Evolutionary conservation across 1,140 invertebrate species (phyloP), one percentile per base, ranked within the genome.

Genomic region (Radopholus similis): DNA sequence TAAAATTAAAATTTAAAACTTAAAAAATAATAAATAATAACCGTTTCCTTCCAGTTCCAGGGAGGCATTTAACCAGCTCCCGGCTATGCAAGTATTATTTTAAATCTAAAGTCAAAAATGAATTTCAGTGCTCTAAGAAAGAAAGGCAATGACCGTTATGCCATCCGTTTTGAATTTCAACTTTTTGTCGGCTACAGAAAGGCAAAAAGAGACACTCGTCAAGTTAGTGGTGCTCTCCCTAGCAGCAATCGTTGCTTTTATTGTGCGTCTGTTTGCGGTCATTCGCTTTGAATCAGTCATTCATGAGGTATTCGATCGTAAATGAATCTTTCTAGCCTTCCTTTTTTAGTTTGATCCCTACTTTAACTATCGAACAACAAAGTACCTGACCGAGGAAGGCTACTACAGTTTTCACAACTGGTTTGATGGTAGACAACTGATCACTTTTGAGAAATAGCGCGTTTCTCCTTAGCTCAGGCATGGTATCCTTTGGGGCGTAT

Each of bases 341-440:
- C 18, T 34, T 23, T 32, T 69, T 18, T 26, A 68, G 26, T 47
- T 23, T 56, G 74, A 68, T 62, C 82, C 83, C 76, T 71, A 80
- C 64, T 99, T 99, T 83, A 99, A 98, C 85, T 99, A 97, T 83
- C 88, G 96, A 81, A 89, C 95, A 0, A 99, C 96, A 4, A 93
- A 95, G 4, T 95, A 97, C 82, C 96, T 99, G 93, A 94, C 97
- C 4, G 88, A 97, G 84, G 90, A 98, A 90, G 95, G 95, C 51
- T 99, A 96, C 85, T 99, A 99, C 85, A 95, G 97, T 83, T 99
- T 99, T 85, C 86, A 97, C 21, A 99, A 99, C 85, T 99, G 96
- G 96, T 99, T 99, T 84, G 96, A 99, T 28, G 59, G 59, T 62
- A 62, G 32, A 9, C 5, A 5, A 15, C 18, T n/a, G 23, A 15